Conservation (phyloP, 2,888 invertebrate genomes). For the Vesta saturnalis region DNA sequence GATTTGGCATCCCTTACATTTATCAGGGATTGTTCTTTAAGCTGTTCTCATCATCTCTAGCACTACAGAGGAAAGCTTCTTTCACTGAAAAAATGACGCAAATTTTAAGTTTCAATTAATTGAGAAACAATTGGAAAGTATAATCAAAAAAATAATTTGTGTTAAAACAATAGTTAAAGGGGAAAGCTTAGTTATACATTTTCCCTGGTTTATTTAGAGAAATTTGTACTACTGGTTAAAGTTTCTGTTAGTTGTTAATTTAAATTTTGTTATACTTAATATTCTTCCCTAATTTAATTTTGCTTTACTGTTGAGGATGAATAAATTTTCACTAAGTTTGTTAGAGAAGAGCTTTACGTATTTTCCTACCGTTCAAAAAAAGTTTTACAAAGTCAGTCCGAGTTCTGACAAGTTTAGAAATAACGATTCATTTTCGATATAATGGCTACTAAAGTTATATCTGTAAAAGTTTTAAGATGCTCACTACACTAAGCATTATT, state of each 20-base stretch:
- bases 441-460: neutral
- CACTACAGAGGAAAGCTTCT: too few relatives aligned
- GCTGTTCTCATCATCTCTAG: too few relatives aligned
- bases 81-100: too few relatives aligned
- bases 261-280: slow-evolving; percentile 27
- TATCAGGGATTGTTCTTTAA: too few relatives aligned
- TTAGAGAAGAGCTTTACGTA: slow-evolving; percentile 24
- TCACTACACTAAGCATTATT: neutral
- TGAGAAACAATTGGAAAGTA: too few relatives aligned
- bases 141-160: too few relatives aligned
- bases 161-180: neutral
- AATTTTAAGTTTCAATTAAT: too few relatives aligned
- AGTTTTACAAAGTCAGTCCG: slow-evolving; percentile 7
- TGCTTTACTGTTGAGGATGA: slow-evolving; percentile 25
- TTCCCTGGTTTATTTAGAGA: slow-evolving; percentile 2
- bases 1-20: too few relatives aligned
- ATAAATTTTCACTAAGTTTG: slow-evolving; percentile 32
- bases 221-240: slow-evolving; percentile 10
- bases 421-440: slow-evolving; percentile 8
- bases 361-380: slow-evolving; percentile 22
- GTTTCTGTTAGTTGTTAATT: slow-evolving; percentile 23
- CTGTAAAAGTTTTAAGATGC: neutral
- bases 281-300: slow-evolving; percentile 26
- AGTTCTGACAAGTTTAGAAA: neutral
- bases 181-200: neutral